A percentile compares a stretch with the other conserved stretches of the same genome.
Evolutionary conservation across 2,797 vertebrate species (phyloP).

Genomic region (Esox lucius): DNA sequence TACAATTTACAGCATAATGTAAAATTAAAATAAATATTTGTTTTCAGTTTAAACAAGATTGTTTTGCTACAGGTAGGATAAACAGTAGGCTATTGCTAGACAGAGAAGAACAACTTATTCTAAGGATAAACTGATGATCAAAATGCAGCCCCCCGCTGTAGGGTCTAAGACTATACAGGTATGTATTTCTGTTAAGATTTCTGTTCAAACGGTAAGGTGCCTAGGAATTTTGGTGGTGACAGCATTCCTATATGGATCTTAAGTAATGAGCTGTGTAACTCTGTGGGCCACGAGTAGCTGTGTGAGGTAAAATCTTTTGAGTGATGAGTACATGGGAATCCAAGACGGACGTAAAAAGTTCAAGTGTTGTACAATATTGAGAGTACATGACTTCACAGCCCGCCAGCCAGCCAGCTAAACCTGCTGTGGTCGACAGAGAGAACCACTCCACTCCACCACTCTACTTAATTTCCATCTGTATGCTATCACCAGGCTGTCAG

Average conservation of each 20-base stretch:
- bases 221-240: background rate
- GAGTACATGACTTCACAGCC: background rate
- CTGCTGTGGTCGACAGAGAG: conserved; percentile 64
- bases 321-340: background rate
- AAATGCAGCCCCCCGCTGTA: too few relatives aligned
- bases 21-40: too few relatives aligned
- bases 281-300: background rate
- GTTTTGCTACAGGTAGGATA: too few relatives aligned
- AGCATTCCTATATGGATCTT: background rate
- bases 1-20: too few relatives aligned
- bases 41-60: too few relatives aligned
- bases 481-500: conserved; percentile 80
- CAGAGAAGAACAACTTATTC: too few relatives aligned
- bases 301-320: background rate
- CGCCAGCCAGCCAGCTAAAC: background rate
- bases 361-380: background rate
- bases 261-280: background rate
- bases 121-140: too few relatives aligned
- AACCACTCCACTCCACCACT: conserved; percentile 58
- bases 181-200: too few relatives aligned
- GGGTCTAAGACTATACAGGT: too few relatives aligned
- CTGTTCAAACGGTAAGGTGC: too few relatives aligned
- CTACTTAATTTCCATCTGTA: conserved; percentile 78
- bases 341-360: background rate
- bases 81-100: too few relatives aligned